These are phyloP conservation scores for Streblospio benedicti DNA, from an alignment of 1,140 invertebrate genomes.

Conservation along the genomic window DNA sequence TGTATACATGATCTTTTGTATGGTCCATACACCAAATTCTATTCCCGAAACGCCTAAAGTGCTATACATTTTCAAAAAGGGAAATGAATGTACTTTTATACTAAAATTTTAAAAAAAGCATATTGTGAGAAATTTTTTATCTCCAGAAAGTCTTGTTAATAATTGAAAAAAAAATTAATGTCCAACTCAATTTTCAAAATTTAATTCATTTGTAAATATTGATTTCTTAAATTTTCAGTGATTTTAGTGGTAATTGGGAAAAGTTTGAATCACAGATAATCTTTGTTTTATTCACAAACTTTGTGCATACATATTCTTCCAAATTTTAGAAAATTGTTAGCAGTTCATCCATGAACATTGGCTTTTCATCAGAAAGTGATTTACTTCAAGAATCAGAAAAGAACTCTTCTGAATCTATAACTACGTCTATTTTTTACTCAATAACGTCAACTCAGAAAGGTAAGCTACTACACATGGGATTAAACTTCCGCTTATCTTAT, in stretches of 20 bases:
- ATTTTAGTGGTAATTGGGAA: background rate
- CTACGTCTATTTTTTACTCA: slow-evolving; percentile 69
- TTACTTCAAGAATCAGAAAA: no score
- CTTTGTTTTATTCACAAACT: background rate
- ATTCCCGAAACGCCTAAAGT: no score
- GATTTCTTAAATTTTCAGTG: background rate
- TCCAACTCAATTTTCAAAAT: no score
- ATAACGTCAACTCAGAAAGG: slow-evolving; percentile 66
- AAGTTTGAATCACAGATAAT: background rate
- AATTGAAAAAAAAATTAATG: no score
- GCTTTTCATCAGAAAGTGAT: background rate
- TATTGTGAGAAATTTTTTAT: no score
- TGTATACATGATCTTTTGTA: no score
- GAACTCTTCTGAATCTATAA: slow-evolving; percentile 56
- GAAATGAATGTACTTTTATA: no score
- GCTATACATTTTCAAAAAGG: no score
- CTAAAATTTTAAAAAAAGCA: no score
- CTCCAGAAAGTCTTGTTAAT: no score
- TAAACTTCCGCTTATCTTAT: background rate
- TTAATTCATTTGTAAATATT: no score
- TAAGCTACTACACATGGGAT: slow-evolving; percentile 38
- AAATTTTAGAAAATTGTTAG: background rate
- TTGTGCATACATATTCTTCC: background rate
- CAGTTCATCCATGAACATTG: background rate
- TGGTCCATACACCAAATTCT: no score